Evolutionary conservation across 2,888 invertebrate species (phyloP).

Genomic region (Sympetrum striolatum): DNA sequence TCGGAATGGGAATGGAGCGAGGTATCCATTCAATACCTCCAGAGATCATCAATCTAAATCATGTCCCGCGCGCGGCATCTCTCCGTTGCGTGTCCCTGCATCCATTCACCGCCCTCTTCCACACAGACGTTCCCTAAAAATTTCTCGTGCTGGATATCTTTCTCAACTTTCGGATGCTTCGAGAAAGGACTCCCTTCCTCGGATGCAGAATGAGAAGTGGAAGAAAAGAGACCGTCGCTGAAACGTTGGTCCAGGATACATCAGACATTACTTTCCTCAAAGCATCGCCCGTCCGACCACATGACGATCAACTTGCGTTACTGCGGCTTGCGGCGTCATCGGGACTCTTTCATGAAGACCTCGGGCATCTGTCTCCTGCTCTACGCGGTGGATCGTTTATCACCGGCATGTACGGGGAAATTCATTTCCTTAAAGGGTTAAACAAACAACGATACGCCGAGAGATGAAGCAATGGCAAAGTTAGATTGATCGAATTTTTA

Average conservation of each 20-base stretch:
- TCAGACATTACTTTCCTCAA: neutral
- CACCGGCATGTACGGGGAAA: neutral
- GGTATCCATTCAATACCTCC: neutral
- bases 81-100: neutral
- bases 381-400: neutral
- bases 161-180: neutral
- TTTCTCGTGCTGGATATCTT: too few relatives aligned
- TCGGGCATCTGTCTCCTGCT: neutral
- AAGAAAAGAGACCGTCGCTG: neutral
- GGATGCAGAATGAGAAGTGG: neutral
- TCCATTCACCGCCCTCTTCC: neutral
- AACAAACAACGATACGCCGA: too few relatives aligned
- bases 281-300: neutral
- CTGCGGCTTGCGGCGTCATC: neutral
- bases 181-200: neutral
- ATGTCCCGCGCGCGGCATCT: neutral
- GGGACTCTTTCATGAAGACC: neutral
- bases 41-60: neutral
- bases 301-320: neutral
- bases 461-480: too few relatives aligned
- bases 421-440: too few relatives aligned
- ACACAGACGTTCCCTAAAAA: too few relatives aligned
- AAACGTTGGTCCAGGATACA: neutral
- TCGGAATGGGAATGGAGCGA: neutral
- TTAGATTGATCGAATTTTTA: too few relatives aligned